Evolutionary conservation across 2,888 invertebrate species (phyloP).

Genomic region (Chesias legatella): DNA sequence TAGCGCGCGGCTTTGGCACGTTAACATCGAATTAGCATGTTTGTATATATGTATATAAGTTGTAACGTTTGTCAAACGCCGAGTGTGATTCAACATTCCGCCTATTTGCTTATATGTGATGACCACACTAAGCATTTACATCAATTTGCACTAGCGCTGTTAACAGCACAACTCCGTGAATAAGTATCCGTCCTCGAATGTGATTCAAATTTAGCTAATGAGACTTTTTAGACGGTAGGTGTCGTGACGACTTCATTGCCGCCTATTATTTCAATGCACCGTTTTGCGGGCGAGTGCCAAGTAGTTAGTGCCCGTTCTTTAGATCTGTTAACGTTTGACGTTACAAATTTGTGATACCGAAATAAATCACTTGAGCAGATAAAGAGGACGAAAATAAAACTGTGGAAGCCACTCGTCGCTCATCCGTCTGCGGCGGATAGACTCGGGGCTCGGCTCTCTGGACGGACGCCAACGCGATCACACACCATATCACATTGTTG

Average conservation of each 20-base stretch:
- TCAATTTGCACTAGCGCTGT: conserved; percentile 47
- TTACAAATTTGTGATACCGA: conserved; percentile 54
- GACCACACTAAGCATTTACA: conserved; percentile 46
- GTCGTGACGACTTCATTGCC: conserved; percentile 65
- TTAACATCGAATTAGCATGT: conserved; percentile 54
- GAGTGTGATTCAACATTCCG: conserved; percentile 31
- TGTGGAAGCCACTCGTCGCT: conserved; percentile 67
- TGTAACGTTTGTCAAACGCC: conserved; percentile 52
- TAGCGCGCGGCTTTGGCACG: conserved; percentile 39
- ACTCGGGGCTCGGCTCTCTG: conserved; percentile 52
- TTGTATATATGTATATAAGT: conserved; percentile 39
- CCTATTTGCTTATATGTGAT: conserved; percentile 23
- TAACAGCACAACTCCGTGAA: conserved; percentile 45
- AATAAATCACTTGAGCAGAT: conserved; percentile 77
- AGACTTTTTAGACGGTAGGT: conserved; percentile 45
- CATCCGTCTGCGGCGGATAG: conserved; percentile 61
- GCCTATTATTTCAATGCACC: conserved; percentile 57
- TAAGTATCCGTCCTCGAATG: conserved; percentile 53
- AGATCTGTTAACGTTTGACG: conserved; percentile 60
- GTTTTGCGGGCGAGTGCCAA: conserved; percentile 55
- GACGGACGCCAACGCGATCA: conserved; percentile 66
- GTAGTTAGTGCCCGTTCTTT: conserved; percentile 66
- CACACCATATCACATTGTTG: conserved; percentile 46
- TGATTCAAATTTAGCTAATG: conserved; percentile 59
- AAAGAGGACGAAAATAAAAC: conserved; percentile 77